These are phyloP conservation scores for Bombylius discolor DNA, from an alignment of 2,888 invertebrate species.

Conservation along the genomic window DNA sequence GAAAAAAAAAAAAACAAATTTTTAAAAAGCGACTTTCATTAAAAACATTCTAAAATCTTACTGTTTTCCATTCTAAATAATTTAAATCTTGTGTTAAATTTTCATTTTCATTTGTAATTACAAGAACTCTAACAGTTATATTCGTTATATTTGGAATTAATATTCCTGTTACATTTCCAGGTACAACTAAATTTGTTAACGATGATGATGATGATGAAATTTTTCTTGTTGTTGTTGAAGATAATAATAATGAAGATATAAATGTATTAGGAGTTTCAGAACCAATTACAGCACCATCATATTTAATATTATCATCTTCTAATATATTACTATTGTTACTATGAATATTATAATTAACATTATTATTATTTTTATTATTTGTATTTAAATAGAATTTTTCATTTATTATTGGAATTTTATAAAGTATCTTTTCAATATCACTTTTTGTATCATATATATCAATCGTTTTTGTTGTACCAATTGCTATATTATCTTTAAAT, in stretches of 20 bases:
- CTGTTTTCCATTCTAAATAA: constrained; percentile 35
- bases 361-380: background rate
- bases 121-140: constrained; percentile 29
- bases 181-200: constrained; percentile 11
- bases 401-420: constrained; percentile 12
- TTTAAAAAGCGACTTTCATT: background rate
- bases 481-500: constrained; percentile 12
- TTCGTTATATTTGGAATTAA: constrained; percentile 27
- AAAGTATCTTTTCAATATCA: constrained; percentile 11
- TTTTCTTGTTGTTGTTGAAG: background rate
- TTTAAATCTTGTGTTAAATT: constrained; percentile 30
- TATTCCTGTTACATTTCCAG: constrained; percentile 33
- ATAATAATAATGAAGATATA: background rate
- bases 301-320: background rate
- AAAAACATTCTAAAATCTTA: constrained; percentile 15
- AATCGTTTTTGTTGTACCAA: constrained; percentile 13
- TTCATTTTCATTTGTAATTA: constrained; percentile 31
- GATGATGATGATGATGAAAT: background rate
- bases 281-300: too few species aligned
- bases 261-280: background rate
- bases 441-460: constrained; percentile 10
- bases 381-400: background rate
- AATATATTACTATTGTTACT: background rate
- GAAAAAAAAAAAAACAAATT: background rate
- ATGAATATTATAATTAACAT: too few species aligned